These are phyloP conservation scores for Thunnus maccoyii DNA, from an alignment of 2,113 vertebrate species.

Conservation along the genomic window DNA sequence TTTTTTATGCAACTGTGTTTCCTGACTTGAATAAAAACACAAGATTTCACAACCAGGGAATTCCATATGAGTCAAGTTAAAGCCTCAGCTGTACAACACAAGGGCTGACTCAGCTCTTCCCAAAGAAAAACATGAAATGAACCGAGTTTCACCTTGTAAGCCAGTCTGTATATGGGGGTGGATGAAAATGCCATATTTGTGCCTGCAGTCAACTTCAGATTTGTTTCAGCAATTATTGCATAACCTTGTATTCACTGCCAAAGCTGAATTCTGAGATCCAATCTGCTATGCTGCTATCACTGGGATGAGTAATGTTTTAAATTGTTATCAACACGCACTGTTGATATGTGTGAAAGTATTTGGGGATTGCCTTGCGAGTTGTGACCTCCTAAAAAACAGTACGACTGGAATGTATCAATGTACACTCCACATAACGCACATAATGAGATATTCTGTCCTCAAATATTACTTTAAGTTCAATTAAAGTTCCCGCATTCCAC, in stretches of 20 bases:
- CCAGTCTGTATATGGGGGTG: slow-evolving; percentile 16
- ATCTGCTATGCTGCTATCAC: neutral
- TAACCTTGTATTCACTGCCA: neutral
- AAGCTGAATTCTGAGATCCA: neutral
- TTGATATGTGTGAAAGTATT: neutral
- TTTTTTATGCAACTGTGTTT: slow-evolving; percentile 26
- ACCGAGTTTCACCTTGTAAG: slow-evolving; percentile 40
- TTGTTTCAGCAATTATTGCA: neutral
- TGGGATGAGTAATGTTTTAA: neutral
- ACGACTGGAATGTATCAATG: neutral
- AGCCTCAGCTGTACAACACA: slow-evolving; percentile 60
- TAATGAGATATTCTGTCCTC: neutral
- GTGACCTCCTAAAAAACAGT: neutral
- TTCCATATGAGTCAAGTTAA: slow-evolving; percentile 72
- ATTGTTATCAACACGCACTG: neutral
- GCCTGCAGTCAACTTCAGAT: slow-evolving; percentile 25
- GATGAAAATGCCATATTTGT: slow-evolving; percentile 33
- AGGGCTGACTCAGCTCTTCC: slow-evolving; percentile 60
- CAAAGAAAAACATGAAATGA: slow-evolving; percentile 42
- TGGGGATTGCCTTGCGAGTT: too few relatives aligned
- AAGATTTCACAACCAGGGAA: slow-evolving; percentile 61
- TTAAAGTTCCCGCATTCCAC: neutral
- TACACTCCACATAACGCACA: neutral
- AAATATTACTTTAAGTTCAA: neutral
- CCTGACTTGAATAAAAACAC: slow-evolving; percentile 60